Evolutionary conservation across 2,888 invertebrate species (phyloP).

Genomic region (Eupithecia subfuscata): DNA sequence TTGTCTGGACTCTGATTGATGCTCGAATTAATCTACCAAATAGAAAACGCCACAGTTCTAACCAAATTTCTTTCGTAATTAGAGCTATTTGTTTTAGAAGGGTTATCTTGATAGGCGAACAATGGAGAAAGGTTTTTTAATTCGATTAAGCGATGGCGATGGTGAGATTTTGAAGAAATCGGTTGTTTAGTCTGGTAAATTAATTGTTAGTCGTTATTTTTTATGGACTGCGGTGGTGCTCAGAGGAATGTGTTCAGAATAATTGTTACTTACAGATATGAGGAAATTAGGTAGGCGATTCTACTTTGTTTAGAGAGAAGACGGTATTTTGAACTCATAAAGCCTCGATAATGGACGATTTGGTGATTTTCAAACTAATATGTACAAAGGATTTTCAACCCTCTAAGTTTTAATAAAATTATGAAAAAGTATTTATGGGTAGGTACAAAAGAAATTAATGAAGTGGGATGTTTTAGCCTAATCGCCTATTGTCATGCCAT

Average conservation of each 20-base stretch:
- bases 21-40: conserved; percentile 75
- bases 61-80: conserved; percentile 76
- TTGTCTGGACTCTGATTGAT: conserved; percentile 70
- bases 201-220: conserved; percentile 35
- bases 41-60: conserved; percentile 73
- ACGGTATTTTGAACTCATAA: no score
- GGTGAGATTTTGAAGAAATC: conserved; percentile 46
- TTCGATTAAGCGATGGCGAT: conserved; percentile 62
- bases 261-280: not conserved
- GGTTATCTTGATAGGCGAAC: conserved; percentile 73
- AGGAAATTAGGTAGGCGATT: not conserved
- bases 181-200: conserved; percentile 25
- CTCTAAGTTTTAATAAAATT: not conserved
- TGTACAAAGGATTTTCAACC: not conserved
- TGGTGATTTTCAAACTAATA: not conserved
- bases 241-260: not conserved
- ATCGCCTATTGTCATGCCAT: not conserved
- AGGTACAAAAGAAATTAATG: not conserved
- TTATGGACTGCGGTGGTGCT: conserved; percentile 9
- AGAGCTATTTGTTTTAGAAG: conserved; percentile 79
- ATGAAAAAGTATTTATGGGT: not conserved
- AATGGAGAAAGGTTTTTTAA: conserved; percentile 75
- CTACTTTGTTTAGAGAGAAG: not conserved
- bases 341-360: no score
- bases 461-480: not conserved